Conservation (phyloP, 2,797 vertebrate genomes). For the Esox lucius region DNA sequence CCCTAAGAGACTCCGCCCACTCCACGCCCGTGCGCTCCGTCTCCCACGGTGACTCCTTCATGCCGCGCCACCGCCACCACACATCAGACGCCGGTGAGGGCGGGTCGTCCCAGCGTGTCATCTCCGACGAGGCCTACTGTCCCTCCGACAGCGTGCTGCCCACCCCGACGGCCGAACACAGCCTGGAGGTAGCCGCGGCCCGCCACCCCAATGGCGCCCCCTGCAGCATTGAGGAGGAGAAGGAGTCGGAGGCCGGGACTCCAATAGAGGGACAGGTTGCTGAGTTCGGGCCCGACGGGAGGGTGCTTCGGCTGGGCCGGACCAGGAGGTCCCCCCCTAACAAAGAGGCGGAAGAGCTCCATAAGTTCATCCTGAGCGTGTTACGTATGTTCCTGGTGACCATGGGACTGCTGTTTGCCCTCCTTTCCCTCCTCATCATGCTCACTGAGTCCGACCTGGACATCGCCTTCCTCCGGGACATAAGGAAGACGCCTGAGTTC, state of each 20-base stretch:
- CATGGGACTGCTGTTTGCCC: slow-evolving; percentile 89
- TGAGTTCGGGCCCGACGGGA: slow-evolving; percentile 67
- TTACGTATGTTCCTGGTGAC: slow-evolving; percentile 93
- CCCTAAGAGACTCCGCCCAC: slow-evolving; percentile 91
- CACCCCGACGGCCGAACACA: slow-evolving; percentile 87
- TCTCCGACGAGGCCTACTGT: slow-evolving; percentile 91
- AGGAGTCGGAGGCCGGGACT: slow-evolving; percentile 72
- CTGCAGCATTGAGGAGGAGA: slow-evolving; percentile 86
- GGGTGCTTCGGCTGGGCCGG: slow-evolving; percentile 78
- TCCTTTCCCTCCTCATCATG: slow-evolving; percentile 94
- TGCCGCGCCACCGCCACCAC: slow-evolving; percentile 69
- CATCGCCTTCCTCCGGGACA: slow-evolving; percentile 95
- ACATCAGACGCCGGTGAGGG: slow-evolving; percentile 78
- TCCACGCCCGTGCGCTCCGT: slow-evolving; percentile 90
- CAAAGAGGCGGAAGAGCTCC: slow-evolving; percentile 87
- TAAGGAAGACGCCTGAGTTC: slow-evolving; percentile 96
- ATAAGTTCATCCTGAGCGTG: slow-evolving; percentile 93
- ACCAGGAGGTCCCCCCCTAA: slow-evolving; percentile 79
- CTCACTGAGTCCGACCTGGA: slow-evolving; percentile 98
- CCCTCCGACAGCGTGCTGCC: slow-evolving; percentile 92
- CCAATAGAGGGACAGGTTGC: slow-evolving; percentile 45
- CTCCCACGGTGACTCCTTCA: slow-evolving; percentile 83
- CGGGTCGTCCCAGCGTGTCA: slow-evolving; percentile 58
- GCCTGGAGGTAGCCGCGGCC: slow-evolving; percentile 79
- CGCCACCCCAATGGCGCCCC: slow-evolving; percentile 85